These are phyloP conservation scores for Sterrhoptilus dennistouni DNA, from an alignment of 2,113 vertebrate genomes.

Conservation along the genomic window DNA sequence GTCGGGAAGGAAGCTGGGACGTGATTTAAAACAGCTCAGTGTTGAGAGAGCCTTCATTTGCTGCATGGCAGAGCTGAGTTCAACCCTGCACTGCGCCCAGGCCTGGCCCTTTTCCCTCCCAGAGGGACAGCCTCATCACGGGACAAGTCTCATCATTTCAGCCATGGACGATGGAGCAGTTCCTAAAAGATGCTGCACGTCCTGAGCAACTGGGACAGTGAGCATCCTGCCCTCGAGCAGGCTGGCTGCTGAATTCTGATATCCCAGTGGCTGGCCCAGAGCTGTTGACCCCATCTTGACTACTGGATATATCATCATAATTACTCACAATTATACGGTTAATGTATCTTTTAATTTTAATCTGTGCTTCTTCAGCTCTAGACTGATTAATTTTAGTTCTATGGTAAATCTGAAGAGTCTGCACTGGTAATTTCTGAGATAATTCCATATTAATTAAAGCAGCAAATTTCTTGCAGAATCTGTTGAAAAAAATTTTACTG, in stretches of 20 bases:
- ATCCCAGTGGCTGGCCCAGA: rapidly evolving
- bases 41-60: background rate
- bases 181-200: background rate
- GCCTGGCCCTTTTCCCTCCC: background rate
- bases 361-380: background rate
- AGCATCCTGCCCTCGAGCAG: background rate
- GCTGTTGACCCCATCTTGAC: background rate
- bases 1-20: background rate
- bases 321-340: background rate
- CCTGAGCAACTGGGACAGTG: background rate
- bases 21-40: background rate
- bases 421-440: background rate
- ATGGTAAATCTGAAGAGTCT: background rate
- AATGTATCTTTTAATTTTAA: background rate
- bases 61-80: background rate
- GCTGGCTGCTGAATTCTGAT: background rate
- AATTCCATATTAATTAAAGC: constrained; percentile 32
- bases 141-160: background rate
- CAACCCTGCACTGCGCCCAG: background rate
- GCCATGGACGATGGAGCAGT: background rate
- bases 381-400: background rate
- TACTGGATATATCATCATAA: background rate
- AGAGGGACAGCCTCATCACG: rapidly evolving
- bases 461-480: background rate
- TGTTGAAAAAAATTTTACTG: constrained; percentile 18